Conservation (phyloP, 1,140 invertebrate genomes). For the Drosophila auraria region DNA sequence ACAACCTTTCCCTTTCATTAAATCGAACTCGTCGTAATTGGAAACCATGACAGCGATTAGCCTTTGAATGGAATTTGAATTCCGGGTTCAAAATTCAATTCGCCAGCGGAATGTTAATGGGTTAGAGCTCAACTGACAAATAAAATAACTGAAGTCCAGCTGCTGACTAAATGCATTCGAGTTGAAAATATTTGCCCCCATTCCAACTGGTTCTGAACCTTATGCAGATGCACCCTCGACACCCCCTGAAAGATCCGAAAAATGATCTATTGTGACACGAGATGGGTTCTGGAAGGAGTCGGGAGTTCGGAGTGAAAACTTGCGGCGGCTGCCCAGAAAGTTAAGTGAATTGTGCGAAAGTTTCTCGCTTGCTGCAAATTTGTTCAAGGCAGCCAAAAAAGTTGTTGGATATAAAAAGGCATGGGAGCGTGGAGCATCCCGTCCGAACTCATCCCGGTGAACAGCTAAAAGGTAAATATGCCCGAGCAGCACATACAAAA, state of each 20-base stretch:
- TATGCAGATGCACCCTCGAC: slow-evolving; percentile 18
- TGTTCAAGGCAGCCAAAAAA: slow-evolving; percentile 63
- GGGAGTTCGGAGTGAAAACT: slow-evolving; percentile 56
- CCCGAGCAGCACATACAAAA: slow-evolving; percentile 17
- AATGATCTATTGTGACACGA: slow-evolving; percentile 68
- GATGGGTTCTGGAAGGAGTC: slow-evolving; percentile 17
- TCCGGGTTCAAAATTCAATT: slow-evolving; percentile 13
- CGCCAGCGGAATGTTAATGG: slow-evolving; percentile 49
- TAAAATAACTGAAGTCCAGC: slow-evolving; percentile 56
- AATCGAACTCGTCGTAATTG: background rate
- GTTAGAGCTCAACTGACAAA: slow-evolving; percentile 57
- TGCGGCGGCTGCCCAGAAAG: slow-evolving; percentile 68
- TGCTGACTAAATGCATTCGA: slow-evolving; percentile 56
- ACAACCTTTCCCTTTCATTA: slow-evolving; percentile 1
- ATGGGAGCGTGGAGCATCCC: slow-evolving; percentile 4
- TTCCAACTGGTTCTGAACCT: slow-evolving; percentile 47
- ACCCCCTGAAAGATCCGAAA: slow-evolving; percentile 7
- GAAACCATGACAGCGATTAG: slow-evolving; percentile 7
- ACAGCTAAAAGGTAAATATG: slow-evolving; percentile 75
- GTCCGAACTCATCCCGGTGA: slow-evolving; percentile 30
- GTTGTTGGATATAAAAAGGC: slow-evolving; percentile 29
- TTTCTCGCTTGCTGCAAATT: slow-evolving; percentile 75
- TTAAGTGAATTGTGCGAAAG: slow-evolving; percentile 82
- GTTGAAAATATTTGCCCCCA: slow-evolving; percentile 67
- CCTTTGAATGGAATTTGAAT: slow-evolving; percentile 17